These are phyloP conservation scores for Podotricha telesiphe DNA, from an alignment of 2,888 invertebrate species.

Conservation along the genomic window DNA sequence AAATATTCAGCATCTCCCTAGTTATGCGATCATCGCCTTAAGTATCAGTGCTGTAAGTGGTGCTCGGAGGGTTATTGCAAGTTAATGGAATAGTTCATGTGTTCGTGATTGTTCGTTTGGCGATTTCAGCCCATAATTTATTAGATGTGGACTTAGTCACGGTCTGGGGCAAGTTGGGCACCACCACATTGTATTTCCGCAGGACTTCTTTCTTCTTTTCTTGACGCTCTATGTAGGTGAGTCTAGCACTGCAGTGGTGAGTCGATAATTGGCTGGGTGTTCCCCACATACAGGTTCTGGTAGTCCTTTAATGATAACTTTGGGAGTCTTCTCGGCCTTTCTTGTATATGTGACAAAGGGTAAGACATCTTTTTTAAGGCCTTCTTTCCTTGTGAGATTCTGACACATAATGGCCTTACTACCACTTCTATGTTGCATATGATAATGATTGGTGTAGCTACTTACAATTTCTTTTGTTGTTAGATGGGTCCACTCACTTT, in stretches of 20 bases:
- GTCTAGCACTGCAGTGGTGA: background rate
- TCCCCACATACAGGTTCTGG: too few species aligned
- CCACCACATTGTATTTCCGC: background rate
- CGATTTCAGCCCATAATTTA: background rate
- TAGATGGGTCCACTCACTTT: background rate
- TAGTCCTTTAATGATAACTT: background rate
- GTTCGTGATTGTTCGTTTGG: background rate
- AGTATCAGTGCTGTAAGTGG: background rate
- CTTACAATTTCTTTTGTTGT: background rate
- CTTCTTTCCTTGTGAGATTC: constrained; percentile 8
- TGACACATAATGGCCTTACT: background rate
- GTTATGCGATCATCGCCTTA: background rate
- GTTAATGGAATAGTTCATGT: background rate
- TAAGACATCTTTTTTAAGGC: background rate
- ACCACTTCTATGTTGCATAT: background rate
- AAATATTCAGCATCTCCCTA: background rate
- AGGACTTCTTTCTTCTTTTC: background rate
- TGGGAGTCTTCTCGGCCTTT: constrained; percentile 8
- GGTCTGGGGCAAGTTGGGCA: background rate
- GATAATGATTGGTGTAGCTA: background rate
- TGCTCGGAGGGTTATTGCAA: background rate
- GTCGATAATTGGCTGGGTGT: background rate
- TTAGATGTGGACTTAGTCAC: background rate
- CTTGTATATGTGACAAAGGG: constrained; percentile 5
- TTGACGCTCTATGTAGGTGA: background rate